phyloP scores from a whole-genome alignment of 2,113 vertebrate species.

The Nipponia nippon region DNA sequence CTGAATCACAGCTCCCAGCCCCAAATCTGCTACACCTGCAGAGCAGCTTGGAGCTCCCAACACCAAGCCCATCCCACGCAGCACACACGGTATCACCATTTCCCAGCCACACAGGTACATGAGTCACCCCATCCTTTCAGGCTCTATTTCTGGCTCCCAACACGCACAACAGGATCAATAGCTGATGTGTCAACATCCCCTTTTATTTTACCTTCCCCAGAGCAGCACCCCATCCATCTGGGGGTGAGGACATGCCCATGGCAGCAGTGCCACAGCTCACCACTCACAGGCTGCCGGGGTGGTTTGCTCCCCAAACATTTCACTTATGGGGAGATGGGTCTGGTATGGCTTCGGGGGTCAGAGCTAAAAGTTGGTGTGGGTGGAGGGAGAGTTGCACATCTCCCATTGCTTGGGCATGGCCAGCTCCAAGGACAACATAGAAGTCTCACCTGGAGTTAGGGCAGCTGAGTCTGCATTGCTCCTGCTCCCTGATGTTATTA shows the following conservation, averaged over 20 bases:
- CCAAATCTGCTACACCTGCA: not conserved
- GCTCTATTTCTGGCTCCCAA: not conserved
- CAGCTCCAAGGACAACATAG: not conserved
- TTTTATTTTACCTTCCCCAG: not conserved
- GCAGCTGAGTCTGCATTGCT: not conserved
- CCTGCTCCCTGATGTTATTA: not conserved
- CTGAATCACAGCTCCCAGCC: not conserved
- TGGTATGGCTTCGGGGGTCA: too few relatives aligned
- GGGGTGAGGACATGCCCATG: rapidly evolving
- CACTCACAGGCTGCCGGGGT: not conserved
- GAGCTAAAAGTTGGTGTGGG: not conserved
- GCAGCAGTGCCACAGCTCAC: not conserved
- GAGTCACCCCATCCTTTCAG: not conserved
- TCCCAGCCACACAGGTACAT: not conserved
- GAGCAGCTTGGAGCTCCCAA: not conserved
- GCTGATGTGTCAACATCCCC: not conserved
- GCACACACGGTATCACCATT: not conserved
- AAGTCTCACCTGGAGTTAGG: not conserved
- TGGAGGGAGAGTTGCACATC: not conserved
- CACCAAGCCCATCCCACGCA: not conserved
- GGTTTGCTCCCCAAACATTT: not conserved
- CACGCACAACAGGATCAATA: not conserved
- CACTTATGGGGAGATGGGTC: rapidly evolving
- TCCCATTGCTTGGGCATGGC: not conserved
- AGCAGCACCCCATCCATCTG: not conserved